Evolutionary conservation across 2,797 vertebrate genomes (phyloP).

Genomic region (Typhlichthys subterraneus): DNA sequence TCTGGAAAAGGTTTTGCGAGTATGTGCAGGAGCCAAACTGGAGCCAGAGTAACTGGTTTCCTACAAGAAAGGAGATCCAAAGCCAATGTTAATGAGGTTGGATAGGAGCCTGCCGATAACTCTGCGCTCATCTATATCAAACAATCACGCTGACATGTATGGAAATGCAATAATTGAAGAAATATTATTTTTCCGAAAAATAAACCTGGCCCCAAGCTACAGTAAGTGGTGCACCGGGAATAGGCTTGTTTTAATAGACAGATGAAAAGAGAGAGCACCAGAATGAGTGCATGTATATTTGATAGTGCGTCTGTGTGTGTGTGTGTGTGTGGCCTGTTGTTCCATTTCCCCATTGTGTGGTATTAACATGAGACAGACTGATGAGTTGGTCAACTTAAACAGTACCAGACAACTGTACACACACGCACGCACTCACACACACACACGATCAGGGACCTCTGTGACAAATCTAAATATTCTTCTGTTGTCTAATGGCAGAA

Average conservation of each 20-base stretch:
- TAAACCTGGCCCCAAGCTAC: constrained; percentile 47
- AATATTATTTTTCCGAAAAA: constrained; percentile 59
- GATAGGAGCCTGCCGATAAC: constrained; percentile 52
- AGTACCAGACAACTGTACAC: constrained; percentile 47
- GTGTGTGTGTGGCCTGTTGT: constrained; percentile 36
- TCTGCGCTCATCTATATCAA: constrained; percentile 40
- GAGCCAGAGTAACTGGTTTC: neutral
- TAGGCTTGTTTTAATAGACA: constrained; percentile 58
- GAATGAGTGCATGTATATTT: constrained; percentile 32
- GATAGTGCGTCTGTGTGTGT: neutral
- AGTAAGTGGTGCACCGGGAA: constrained; percentile 17
- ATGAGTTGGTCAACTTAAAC: constrained; percentile 65
- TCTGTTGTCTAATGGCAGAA: constrained; percentile 41
- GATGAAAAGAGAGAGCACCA: constrained; percentile 56
- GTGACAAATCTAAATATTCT: constrained; percentile 51
- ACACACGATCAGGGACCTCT: constrained; percentile 24
- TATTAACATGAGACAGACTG: constrained; percentile 54
- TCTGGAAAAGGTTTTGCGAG: constrained; percentile 26
- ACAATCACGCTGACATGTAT: constrained; percentile 40
- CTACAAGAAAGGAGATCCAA: constrained; percentile 48
- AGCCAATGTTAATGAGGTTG: constrained; percentile 32
- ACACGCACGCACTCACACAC: constrained; percentile 20
- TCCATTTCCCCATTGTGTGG: constrained; percentile 42
- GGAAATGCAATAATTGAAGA: constrained; percentile 43
- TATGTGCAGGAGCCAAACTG: constrained; percentile 28